These are phyloP conservation scores for Vombatus ursinus DNA, from an alignment of 2,113 vertebrate species.

Conservation along the genomic window DNA sequence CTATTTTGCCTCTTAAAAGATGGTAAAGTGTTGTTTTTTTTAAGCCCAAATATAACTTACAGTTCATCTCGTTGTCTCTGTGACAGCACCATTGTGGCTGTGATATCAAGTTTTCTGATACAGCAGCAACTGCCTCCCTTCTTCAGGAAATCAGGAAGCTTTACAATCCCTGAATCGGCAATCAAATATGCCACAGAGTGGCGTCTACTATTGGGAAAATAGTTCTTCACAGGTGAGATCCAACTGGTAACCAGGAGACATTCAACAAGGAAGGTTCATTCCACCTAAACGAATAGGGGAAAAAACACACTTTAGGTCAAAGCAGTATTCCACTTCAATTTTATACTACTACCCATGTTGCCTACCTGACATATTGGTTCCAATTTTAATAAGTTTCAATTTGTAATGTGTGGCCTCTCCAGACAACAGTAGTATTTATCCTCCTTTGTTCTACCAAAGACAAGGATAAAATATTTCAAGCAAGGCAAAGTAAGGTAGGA, in stretches of 20 bases:
- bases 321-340: background rate
- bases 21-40: background rate
- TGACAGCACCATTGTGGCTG: conserved; percentile 97
- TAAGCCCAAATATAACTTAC: conserved; percentile 87
- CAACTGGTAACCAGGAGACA: conserved; percentile 85
- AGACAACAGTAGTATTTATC: background rate
- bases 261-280: conserved; percentile 92
- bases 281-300: conserved; percentile 87
- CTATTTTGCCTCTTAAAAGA: conserved; percentile 20
- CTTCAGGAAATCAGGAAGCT: conserved; percentile 84
- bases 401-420: conserved; percentile 40
- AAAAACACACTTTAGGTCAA: conserved; percentile 55
- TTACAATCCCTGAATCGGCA: conserved; percentile 80
- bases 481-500: conserved; percentile 2
- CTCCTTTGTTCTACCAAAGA: conserved; percentile 10
- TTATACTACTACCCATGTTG: background rate
- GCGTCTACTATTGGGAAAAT: conserved; percentile 80
- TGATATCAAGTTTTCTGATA: conserved; percentile 82
- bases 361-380: background rate
- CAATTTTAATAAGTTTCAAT: conserved; percentile 42
- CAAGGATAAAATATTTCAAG: background rate
- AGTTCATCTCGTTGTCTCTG: conserved; percentile 99
- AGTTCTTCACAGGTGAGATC: conserved; percentile 82
- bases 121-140: conserved; percentile 86
- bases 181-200: conserved; percentile 84